Base-by-base conservation (phyloP, 2,888 invertebrate species). In the Ochropacha duplaris region DNA sequence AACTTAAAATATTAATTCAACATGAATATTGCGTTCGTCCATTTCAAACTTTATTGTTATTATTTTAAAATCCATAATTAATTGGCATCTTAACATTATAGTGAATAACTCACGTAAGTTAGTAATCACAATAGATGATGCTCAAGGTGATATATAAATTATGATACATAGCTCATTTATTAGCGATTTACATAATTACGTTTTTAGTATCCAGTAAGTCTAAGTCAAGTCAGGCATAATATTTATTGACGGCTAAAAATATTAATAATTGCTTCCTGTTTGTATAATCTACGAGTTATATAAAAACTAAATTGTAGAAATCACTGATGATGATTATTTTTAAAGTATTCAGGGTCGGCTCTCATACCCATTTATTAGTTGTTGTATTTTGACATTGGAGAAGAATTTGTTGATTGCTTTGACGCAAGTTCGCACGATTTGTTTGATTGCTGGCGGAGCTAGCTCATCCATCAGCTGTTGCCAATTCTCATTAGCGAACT, bases 401-500 rank as follows among this genome's bases (percentile, higher is more conserved):
- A 92, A 89, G 82, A 93, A 92, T 61, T 90, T 90, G 78, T 93
- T 93, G 72, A 92, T 90, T 3, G 73, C 74, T 64, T 87, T 91
- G 36, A 92, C 76, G 16, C 85, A 71, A 0, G 89, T 87, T 31
- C 73, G 76, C 2, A 89, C 90, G 54, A 93, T 92, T 62, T 93
- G 92, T 61, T 92, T 90, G 69, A 93, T 84, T 54, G 77, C 92
- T 0, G 92, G 85, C 0, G 93, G 93, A 0, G 92, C 84, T 5
- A 93, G 78, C 49, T 93, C 93, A 64, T 92, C 89, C 92, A 93
- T 93, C 44, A 93, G 71, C 50, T 91, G 88, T 49, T 76, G 72
- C 93, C 93, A 93, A 76, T 93, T 93, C 49, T 89, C 79, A 64
- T 93, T 93, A 1, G 90, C 88, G 69, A 93, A 92, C 58, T 83